These are phyloP conservation scores for Conomelus anceps DNA, from an alignment of 2,888 invertebrate species.

Conservation along the genomic window DNA sequence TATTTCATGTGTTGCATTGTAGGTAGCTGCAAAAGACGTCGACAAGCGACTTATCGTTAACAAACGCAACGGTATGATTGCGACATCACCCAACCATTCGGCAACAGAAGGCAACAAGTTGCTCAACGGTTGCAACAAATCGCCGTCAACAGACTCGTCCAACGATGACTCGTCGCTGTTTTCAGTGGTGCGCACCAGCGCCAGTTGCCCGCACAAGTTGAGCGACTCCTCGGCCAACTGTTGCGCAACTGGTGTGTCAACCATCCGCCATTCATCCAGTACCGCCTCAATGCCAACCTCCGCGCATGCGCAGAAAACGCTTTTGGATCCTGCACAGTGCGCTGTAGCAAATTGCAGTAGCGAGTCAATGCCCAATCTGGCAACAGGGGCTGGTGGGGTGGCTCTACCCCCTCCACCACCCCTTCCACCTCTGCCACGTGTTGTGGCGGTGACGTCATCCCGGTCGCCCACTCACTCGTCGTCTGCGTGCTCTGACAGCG, in stretches of 20 bases:
- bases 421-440: not conserved
- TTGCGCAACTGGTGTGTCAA: not conserved
- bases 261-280: constrained; percentile 38
- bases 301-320: constrained; percentile 21
- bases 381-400: constrained; percentile 41
- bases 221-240: not conserved
- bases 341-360: constrained; percentile 49
- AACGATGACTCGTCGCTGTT: not conserved
- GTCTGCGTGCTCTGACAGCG: constrained; percentile 39
- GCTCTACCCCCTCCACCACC: constrained; percentile 34
- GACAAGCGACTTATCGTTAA: not conserved
- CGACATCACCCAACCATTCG: not conserved
- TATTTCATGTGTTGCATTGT: not conserved
- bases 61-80: not conserved
- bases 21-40: not conserved
- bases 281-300: constrained; percentile 39
- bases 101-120: not conserved
- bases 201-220: not conserved
- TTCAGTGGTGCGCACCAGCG: not conserved
- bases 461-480: constrained; percentile 28
- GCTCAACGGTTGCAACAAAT: not conserved
- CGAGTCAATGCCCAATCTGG: constrained; percentile 66
- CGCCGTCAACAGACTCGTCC: not conserved
- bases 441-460: not conserved
- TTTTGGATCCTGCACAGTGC: constrained; percentile 41